Conservation (phyloP, 2,113 vertebrate species). For the Bubo bubo region DNA sequence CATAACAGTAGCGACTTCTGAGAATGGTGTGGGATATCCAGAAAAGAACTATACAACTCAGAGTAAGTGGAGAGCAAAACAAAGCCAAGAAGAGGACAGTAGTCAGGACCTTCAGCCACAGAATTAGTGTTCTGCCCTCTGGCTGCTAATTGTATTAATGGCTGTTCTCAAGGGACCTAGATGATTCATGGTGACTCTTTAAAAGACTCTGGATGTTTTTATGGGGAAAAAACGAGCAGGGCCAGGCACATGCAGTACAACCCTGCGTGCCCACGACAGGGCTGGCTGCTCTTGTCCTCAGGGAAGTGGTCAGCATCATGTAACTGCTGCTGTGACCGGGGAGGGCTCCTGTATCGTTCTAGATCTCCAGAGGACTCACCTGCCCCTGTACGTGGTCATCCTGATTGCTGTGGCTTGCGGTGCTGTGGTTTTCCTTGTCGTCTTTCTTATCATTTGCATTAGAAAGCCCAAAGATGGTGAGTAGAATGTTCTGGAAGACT, state of each 20-base stretch:
- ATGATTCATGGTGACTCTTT: background rate
- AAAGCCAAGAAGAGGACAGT: background rate
- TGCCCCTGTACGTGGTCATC: background rate
- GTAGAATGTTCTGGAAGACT: background rate
- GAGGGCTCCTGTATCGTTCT: background rate
- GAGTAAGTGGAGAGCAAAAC: slow-evolving; percentile 8
- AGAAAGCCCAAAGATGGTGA: slow-evolving; percentile 29
- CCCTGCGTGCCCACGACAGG: accelerated
- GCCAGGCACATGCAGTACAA: background rate
- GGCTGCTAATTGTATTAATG: background rate
- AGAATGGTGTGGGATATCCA: background rate
- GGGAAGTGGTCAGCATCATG: background rate
- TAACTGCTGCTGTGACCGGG: background rate
- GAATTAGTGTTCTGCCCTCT: background rate
- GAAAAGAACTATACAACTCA: background rate
- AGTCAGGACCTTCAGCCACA: background rate
- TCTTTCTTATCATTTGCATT: background rate
- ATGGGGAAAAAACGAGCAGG: background rate
- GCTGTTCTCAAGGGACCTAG: background rate
- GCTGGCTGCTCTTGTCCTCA: background rate
- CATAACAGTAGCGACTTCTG: background rate
- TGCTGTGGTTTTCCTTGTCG: slow-evolving; percentile 8
- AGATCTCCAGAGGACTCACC: background rate
- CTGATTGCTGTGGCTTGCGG: background rate
- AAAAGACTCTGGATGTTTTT: background rate